Evolutionary conservation across 2,113 vertebrate genomes (phyloP), one percentile per base, ranked within the genome.

Genomic region (Myotis yumanensis): DNA sequence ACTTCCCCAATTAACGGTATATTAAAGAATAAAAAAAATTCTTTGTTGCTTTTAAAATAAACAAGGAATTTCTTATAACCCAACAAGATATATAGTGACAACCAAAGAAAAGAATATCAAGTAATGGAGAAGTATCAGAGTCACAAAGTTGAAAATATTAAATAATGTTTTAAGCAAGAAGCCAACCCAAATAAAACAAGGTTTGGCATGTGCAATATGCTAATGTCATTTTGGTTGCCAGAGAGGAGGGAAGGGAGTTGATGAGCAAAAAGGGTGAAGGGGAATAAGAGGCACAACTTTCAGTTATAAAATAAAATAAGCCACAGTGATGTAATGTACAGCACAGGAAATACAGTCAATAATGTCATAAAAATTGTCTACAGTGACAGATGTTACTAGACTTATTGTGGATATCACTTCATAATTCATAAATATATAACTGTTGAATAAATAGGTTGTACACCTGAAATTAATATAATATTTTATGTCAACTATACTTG

Each of bases 121-220:
- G 51, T 43, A 64, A 75, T 72, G 16, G 12, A 52, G 25, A 5
- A 32, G 8, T 16, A 91, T 35, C 7, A 37, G 28, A 43, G 10
- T 84, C 43, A 76, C 52, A 73, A 64, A 79, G 12, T 79, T 86
- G 22, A 73, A 88, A 77, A 40, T 32, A 54, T 32, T 54, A 86
- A 69, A 79, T 68, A 17, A 40, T 51, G 30, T 59, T 84, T 90
- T 89, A 79, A 90, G 16, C 9, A 96, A 95, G 40, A 46, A 72
- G 16, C 2, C 28, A 94, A 68, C 3, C 3, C 35, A 93, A 32
- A 77, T 25, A 83, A 95, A 86, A 80, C 10, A 82, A 92, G 8
- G 40, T 82, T 46, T 46, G 20, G 5, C 89, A 23, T 59, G 23
- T 40, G 7, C 5, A 90, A 12, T 83, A 9, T 30, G 8, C 25